Evolutionary conservation across 2,113 vertebrate species (phyloP).

Genomic region (Pseudopipra pipra): DNA sequence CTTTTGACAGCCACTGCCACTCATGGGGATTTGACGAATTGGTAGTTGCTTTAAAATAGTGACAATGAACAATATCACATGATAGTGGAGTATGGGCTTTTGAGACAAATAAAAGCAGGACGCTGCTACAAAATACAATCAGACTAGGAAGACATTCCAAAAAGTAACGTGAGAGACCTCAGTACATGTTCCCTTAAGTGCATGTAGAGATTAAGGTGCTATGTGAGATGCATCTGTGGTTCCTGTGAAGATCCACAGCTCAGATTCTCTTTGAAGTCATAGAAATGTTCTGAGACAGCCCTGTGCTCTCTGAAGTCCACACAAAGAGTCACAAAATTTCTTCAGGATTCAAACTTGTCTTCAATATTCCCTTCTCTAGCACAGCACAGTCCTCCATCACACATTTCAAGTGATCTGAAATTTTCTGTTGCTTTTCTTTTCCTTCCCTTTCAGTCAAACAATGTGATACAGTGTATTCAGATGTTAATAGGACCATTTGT

Average conservation of each 20-base stretch:
- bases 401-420: not conserved
- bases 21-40: not conserved
- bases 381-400: not conserved
- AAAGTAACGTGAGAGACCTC: not conserved
- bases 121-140: not conserved
- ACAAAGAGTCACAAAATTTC: not conserved
- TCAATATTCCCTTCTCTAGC: not conserved
- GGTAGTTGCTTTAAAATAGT: not conserved
- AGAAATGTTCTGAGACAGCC: not conserved
- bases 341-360: not conserved
- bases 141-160: not conserved
- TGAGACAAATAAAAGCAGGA: not conserved
- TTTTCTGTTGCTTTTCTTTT: not conserved
- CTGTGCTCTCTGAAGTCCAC: accelerated
- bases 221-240: not conserved
- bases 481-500: not conserved
- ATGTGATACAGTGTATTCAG: not conserved
- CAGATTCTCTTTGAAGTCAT: not conserved
- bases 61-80: not conserved
- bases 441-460: not conserved
- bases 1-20: not conserved
- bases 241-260: not conserved
- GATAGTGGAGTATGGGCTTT: not conserved
- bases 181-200: not conserved
- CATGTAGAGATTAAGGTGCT: not conserved